Evolutionary conservation across 2,888 invertebrate species (phyloP), one percentile per base, ranked within the genome.

Genomic region (Plusia festucae): DNA sequence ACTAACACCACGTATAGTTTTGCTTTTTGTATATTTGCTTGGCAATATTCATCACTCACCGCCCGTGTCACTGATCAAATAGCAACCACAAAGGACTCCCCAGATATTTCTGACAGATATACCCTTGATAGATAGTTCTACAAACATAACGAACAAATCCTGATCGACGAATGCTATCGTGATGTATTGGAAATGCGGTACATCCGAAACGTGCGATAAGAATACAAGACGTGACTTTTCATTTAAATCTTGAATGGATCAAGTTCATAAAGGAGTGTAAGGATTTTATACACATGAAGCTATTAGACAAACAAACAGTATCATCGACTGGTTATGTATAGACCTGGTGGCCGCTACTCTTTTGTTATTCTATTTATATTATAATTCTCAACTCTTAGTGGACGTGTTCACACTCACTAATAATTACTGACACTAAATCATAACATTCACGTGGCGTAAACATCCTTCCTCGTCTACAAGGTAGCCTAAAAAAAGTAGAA

Each of bases 21-120:
- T 93, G 93, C 94, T 93, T 94, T 94, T 90, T 93, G 93, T 94
- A 95, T 94, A 95, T 95, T 95, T 95, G 93, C 93, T 83, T 90
- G 90, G 92, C 95, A 94, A 95, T 95, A 95, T 95, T 94, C 94
- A 95, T 95, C 95, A 93, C 93, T 95, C 95, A 94, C 93, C 83
- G 89, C 88, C 87, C 90, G 87, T 91, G 93, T 93, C 95, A 93
- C 94, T 91, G 93, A 90, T 92, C 93, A 94, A 95, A 95, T 94
- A 93, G 88, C 91, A 92, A 84, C 90, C 90, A 91, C 93, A 92
- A 93, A 93, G 85, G 90, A 93, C 90, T 92, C 93, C 93, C 93
- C 89, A 92, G 93, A 92, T 93, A 93, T 90, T 89, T 85, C 89
- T 89, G 91, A 91, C 91, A 91, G 91, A 92, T 91, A 91, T 91